Evolutionary conservation across 2,797 vertebrate species (phyloP), one percentile per base, ranked within the genome.

Genomic region (Chaetophractus vellerosus): DNA sequence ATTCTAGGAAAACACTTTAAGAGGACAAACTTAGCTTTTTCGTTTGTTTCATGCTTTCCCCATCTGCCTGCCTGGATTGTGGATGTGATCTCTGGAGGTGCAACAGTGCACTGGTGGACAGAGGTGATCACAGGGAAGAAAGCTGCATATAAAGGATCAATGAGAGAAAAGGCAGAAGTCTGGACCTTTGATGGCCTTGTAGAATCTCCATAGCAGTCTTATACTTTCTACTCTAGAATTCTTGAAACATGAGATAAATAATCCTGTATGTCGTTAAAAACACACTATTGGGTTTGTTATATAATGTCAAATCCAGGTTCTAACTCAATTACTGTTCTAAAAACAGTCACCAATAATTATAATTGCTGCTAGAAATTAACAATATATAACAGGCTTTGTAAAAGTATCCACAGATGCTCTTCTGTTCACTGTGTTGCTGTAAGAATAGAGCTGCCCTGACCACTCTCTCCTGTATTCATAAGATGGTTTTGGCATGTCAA

Each of bases 271-370:
- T 91, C 68, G 69, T 48, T 63, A 89, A 94, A 94, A n/a, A n/a
- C 38, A 85, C 41, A 91, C 38, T 59, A 89, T 23, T 76, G 6
- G 6, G 36, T 66, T 94, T 86, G 36, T 86, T 26, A 19, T 71
- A 66, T 91, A 72, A 91, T 83, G 33, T 83, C n/a, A 64, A 79
- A 83, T 91, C 57, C n/a, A 89, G n/a, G 89, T 89, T 48, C 76
- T 91, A 87, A 83, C 7, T 52, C 64, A 89, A 83, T 93, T 91
- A 78, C 71, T 80, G 21, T 48, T 86, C 41, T 83, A 75, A 88
- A 88, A 91, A 85, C 66, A 50, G 31, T 63, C 33, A 92, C 38
- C 31, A 72, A 55, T 76, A 87, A 72, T 86, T 89, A n/a, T 6
- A 78, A 75, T 75, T 16, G 50, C 19, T 66, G 19, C 59, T 84